Percentiles rank a stretch among this genome's conserved stretches.
These are phyloP conservation scores for Chrysolina haemoptera DNA, from an alignment of 2,888 invertebrate genomes.

Conservation along the genomic window DNA sequence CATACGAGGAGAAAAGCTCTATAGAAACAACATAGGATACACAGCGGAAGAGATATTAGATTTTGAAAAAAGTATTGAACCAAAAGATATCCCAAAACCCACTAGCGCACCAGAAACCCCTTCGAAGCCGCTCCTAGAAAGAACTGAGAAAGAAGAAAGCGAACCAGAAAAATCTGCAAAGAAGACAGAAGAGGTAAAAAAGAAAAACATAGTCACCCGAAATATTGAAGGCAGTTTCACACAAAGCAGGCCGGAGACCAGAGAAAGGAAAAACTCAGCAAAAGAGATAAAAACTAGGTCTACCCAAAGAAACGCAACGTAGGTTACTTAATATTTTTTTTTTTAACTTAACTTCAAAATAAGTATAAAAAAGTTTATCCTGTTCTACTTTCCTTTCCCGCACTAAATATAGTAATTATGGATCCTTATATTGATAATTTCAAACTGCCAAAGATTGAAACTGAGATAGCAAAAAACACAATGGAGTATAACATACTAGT, in stretches of 20 bases:
- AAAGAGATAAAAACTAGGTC: constrained; percentile 18
- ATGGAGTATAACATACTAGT: no score
- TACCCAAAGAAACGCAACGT: constrained; percentile 6
- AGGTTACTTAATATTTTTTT: background rate
- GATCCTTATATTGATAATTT: no score
- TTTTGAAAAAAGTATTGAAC: background rate
- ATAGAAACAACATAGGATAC: constrained; percentile 14
- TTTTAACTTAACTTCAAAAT: no score
- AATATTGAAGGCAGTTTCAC: constrained; percentile 1
- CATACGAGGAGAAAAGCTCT: no score
- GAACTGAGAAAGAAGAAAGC: background rate
- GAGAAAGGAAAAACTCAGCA: background rate
- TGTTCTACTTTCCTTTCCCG: no score
- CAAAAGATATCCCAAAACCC: background rate
- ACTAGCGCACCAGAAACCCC: constrained; percentile 18
- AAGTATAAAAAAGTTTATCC: no score
- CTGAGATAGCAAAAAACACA: no score
- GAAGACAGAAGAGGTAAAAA: constrained; percentile 10
- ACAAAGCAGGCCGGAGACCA: constrained; percentile 16
- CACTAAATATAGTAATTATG: no score
- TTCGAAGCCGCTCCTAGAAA: background rate
- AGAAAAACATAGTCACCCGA: background rate
- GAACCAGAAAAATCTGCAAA: constrained; percentile 1
- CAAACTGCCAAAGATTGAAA: no score
- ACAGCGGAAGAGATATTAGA: constrained; percentile 1